Evolutionary conservation across 2,888 invertebrate species (phyloP).

Genomic region (Ferdinandea cuprea): DNA sequence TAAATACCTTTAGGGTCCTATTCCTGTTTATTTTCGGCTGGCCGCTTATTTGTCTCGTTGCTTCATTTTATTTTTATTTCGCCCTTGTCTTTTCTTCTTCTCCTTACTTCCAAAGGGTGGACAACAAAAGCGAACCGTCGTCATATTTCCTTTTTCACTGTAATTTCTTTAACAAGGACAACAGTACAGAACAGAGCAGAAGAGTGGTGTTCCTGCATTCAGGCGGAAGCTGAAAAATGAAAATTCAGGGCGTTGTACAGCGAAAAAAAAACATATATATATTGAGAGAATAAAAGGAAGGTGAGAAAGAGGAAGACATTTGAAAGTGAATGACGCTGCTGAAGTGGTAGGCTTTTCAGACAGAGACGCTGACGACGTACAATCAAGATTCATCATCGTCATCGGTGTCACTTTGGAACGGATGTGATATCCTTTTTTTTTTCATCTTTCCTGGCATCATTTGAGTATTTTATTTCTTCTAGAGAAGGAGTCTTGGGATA

Average conservation of each 20-base stretch:
- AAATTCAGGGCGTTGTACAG: too few species aligned
- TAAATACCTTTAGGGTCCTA: slow-evolving; percentile 55
- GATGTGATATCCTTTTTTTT: slow-evolving; percentile 65
- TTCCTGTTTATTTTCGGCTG: slow-evolving; percentile 29
- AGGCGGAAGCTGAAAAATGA: slow-evolving; percentile 12
- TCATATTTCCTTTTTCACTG: slow-evolving; percentile 29
- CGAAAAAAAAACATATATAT: too few species aligned
- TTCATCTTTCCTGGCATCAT: slow-evolving; percentile 45
- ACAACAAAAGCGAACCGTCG: slow-evolving; percentile 26
- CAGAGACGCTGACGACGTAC: slow-evolving; percentile 47
- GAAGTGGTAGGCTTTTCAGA: slow-evolving; percentile 68
- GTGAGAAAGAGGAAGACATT: slow-evolving; percentile 34
- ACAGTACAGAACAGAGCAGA: too few species aligned
- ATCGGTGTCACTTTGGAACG: slow-evolving; percentile 43
- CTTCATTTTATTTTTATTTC: slow-evolving; percentile 24
- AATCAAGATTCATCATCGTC: slow-evolving; percentile 67
- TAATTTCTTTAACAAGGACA: slow-evolving; percentile 40
- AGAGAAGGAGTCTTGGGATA: neutral
- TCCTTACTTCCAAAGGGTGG: slow-evolving; percentile 3
- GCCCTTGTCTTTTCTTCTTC: slow-evolving; percentile 30
- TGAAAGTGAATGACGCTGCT: slow-evolving; percentile 53
- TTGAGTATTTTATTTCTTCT: slow-evolving; percentile 11
- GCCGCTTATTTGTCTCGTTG: neutral
- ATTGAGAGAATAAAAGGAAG: neutral
- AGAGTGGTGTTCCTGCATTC: slow-evolving; percentile 25